A percentile compares a stretch with the other conserved stretches of the same genome.
Evolutionary conservation across 2,113 vertebrate species (phyloP).

Genomic region (Xiphorhynchus elegans): DNA sequence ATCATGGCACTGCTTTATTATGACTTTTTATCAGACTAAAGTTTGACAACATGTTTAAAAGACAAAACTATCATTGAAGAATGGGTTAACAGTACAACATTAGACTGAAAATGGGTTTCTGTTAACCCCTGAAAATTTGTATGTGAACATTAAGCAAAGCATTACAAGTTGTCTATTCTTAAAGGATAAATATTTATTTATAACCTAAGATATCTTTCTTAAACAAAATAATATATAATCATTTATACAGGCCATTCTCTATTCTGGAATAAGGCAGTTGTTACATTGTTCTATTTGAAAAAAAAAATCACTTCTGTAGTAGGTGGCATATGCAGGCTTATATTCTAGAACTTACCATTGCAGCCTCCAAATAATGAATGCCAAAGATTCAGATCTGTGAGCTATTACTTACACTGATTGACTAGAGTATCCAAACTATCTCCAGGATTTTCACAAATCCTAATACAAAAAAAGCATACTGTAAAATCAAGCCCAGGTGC

Average conservation of each 20-base stretch:
- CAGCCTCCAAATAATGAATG: conserved; percentile 3
- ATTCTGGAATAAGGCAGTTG: conserved; percentile 18
- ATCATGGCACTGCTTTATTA: conserved; percentile 19
- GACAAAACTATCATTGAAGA: background rate
- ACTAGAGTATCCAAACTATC: background rate
- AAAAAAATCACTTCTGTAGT: background rate
- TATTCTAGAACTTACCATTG: conserved; percentile 40
- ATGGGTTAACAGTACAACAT: background rate
- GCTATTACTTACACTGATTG: background rate
- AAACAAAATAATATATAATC: conserved; percentile 46
- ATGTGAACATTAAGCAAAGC: conserved; percentile 17
- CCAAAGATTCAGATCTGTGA: conserved; percentile 4
- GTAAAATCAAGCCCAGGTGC: conserved; percentile 51
- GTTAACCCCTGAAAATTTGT: background rate
- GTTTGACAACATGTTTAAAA: background rate
- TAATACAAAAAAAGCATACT: conserved; percentile 32
- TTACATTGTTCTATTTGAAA: background rate
- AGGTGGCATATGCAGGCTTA: background rate
- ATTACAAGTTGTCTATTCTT: conserved; percentile 23
- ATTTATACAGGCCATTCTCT: conserved; percentile 55
- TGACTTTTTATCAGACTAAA: background rate
- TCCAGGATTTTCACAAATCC: conserved; percentile 7
- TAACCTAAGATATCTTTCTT: conserved; percentile 46
- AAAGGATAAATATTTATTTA: conserved; percentile 72
- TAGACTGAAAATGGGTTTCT: background rate